phyloP scores from a whole-genome alignment of 2,797 vertebrate genomes.

The Craterocephalus amniculus region DNA sequence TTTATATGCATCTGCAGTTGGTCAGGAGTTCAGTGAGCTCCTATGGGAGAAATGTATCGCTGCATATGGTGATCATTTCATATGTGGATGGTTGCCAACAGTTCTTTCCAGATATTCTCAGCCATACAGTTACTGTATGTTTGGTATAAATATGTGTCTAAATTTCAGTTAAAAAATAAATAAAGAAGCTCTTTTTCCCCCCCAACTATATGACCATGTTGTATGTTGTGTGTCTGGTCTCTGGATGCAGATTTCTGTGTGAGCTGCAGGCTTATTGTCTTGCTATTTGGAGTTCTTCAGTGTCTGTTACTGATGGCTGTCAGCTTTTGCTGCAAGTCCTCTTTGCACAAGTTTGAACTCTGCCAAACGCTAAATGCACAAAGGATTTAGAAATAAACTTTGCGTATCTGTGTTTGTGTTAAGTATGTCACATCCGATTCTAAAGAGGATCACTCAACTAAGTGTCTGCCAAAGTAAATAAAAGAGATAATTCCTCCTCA shows the following conservation, averaged over 20 bases:
- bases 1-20: not conserved
- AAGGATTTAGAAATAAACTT: slow-evolving; percentile 60
- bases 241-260: not conserved
- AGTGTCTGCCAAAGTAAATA: slow-evolving; percentile 70
- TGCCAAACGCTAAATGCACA: slow-evolving; percentile 25
- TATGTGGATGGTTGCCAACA: not conserved
- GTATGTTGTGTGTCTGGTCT: not conserved
- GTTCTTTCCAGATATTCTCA: not conserved
- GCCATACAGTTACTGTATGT: not conserved
- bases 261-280: not conserved
- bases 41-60: not conserved
- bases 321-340: slow-evolving; percentile 21
- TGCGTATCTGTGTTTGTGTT: slow-evolving; percentile 10
- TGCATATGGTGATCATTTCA: not conserved
- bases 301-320: slow-evolving; percentile 24
- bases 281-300: not conserved
- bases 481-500: slow-evolving; percentile 20
- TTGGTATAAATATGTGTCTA: not conserved
- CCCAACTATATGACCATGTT: not conserved
- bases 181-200: too few relatives aligned
- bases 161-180: too few relatives aligned
- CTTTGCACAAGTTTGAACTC: slow-evolving; percentile 21
- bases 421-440: slow-evolving; percentile 33
- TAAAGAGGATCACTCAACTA: slow-evolving; percentile 53
- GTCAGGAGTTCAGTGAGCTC: not conserved